These are phyloP conservation scores for Enteromius argenteus DNA, from an alignment of 2,797 vertebrate genomes.

Conservation along the genomic window DNA sequence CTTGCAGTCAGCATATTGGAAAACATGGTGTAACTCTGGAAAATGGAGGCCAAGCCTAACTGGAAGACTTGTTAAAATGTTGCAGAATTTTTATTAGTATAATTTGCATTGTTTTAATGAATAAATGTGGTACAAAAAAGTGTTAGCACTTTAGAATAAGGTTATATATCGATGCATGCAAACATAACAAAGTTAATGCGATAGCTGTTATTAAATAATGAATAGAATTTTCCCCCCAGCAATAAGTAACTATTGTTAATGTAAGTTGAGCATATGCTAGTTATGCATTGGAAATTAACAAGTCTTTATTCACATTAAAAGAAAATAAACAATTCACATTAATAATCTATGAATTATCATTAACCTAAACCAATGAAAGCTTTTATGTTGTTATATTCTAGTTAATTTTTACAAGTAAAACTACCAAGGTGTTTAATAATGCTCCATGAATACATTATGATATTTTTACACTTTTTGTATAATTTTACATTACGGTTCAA, in stretches of 20 bases:
- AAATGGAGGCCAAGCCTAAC: background rate
- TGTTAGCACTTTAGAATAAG: background rate
- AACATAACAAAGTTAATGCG: background rate
- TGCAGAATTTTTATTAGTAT: background rate
- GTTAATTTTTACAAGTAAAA: too few species aligned
- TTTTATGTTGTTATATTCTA: too few species aligned
- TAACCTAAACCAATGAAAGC: too few species aligned
- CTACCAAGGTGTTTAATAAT: too few species aligned
- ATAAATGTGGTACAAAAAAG: background rate
- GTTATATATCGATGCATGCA: background rate
- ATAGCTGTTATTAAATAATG: background rate
- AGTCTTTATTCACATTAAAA: background rate
- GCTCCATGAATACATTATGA: too few species aligned
- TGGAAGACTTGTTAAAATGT: background rate
- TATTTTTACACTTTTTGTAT: too few species aligned
- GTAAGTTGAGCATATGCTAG: background rate
- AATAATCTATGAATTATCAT: too few species aligned
- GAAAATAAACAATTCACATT: background rate
- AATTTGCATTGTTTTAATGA: background rate
- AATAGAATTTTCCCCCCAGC: too few species aligned
- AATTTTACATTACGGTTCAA: background rate
- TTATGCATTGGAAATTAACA: background rate
- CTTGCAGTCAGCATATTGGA: constrained; percentile 61
- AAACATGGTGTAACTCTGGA: background rate
- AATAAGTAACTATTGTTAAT: background rate